Percentiles rank a stretch among this genome's conserved stretches.
Conservation (phyloP, 2,888 invertebrate species). For the Doris montereyensis region DNA sequence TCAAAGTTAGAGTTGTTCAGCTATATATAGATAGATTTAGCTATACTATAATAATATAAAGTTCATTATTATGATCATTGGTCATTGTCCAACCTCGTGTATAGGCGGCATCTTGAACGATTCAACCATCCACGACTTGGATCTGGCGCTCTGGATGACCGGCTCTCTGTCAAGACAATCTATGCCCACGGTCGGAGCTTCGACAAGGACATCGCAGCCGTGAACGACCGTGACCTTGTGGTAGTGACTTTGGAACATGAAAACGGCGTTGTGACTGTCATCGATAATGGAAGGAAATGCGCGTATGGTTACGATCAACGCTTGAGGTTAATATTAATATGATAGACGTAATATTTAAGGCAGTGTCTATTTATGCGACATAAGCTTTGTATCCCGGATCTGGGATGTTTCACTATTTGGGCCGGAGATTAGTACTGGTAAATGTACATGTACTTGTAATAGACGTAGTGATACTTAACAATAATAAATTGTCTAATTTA, state of each 20-base stretch:
- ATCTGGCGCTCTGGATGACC: conserved; percentile 78
- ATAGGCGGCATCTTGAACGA: conserved; percentile 82
- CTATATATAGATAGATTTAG: too few relatives aligned
- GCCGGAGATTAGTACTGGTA: too few relatives aligned
- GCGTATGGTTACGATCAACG: conserved; percentile 81
- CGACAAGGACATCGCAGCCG: conserved; percentile 77
- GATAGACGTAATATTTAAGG: not conserved
- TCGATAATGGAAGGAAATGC: conserved; percentile 79
- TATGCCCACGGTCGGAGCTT: conserved; percentile 76
- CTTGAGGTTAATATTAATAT: conserved; percentile 74
- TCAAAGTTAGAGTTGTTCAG: too few relatives aligned
- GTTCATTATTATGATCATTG: too few relatives aligned
- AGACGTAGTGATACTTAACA: too few relatives aligned
- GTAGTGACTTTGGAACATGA: conserved; percentile 78
- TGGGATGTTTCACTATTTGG: not conserved
- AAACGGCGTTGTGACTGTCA: conserved; percentile 78
- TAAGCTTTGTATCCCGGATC: not conserved
- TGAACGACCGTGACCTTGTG: conserved; percentile 80
- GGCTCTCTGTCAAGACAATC: conserved; percentile 79
- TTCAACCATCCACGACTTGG: conserved; percentile 81
- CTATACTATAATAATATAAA: too few relatives aligned
- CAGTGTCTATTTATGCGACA: not conserved
- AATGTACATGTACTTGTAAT: too few relatives aligned
- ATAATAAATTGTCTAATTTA: too few relatives aligned
- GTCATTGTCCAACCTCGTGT: too few relatives aligned